Percentiles rank a stretch among this genome's conserved stretches.
These are phyloP conservation scores for Physocephala rufipes DNA, from an alignment of 2,888 invertebrate species.

Conservation along the genomic window DNA sequence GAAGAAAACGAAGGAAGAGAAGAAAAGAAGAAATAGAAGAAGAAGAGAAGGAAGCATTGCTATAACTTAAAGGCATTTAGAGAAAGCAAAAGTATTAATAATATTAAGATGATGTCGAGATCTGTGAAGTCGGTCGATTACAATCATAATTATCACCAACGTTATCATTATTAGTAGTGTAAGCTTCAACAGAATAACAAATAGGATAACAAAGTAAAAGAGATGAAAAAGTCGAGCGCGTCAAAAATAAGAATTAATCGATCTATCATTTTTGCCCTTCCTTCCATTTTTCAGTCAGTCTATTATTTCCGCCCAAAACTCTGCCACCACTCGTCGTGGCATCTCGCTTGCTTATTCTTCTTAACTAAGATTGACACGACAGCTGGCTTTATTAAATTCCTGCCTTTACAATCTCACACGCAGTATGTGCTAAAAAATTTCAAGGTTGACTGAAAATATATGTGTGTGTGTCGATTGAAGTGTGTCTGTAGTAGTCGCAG, in stretches of 20 bases:
- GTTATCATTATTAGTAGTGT: too few relatives aligned
- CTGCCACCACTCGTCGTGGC: neutral
- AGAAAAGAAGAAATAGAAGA: neutral
- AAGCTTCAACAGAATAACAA: neutral
- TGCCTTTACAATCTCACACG: slow-evolving; percentile 11
- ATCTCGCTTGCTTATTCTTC: neutral
- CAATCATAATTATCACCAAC: too few relatives aligned
- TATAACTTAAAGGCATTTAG: neutral
- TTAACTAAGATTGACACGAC: slow-evolving; percentile 29
- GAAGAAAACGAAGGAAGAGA: neutral
- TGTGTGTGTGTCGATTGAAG: neutral
- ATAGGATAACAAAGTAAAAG: too few relatives aligned
- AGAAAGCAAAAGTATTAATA: slow-evolving; percentile 34
- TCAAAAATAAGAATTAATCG: neutral
- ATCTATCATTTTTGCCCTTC: neutral
- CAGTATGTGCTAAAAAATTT: neutral
- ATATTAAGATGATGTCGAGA: neutral
- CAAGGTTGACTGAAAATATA: slow-evolving; percentile 5
- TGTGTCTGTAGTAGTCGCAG: neutral
- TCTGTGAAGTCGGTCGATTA: too few relatives aligned
- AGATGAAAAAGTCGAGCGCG: too few relatives aligned
- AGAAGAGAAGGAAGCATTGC: neutral
- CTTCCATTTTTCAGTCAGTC: slow-evolving; percentile 1
- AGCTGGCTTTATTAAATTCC: slow-evolving; percentile 27
- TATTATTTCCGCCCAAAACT: neutral